Conservation (phyloP, 2,888 invertebrate genomes). For the Perdita meconis region DNA sequence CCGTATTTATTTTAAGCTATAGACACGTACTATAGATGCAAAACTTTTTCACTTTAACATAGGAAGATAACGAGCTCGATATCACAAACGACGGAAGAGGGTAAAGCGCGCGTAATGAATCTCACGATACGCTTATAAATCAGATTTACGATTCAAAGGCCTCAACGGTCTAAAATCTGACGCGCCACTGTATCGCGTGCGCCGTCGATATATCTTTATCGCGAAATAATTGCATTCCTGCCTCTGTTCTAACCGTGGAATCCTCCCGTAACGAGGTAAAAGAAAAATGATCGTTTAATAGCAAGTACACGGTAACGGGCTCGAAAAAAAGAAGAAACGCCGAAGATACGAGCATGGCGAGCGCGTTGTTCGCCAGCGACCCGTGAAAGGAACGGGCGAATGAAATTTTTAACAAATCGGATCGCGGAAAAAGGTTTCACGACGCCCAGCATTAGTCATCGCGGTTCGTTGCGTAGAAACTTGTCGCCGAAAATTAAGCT, state of each 20-base stretch:
- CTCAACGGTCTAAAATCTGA: conserved; percentile 12
- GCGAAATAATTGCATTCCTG: conserved; percentile 21
- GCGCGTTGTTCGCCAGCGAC: conserved; percentile 16
- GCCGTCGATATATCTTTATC: conserved; percentile 31
- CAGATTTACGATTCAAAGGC: conserved; percentile 31
- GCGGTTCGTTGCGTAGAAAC: no score
- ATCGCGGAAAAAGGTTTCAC: background rate
- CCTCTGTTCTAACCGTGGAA: conserved; percentile 13
- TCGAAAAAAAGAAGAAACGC: background rate
- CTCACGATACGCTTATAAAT: conserved; percentile 25
- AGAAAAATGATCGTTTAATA: conserved; percentile 16
- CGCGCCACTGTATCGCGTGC: conserved; percentile 21
- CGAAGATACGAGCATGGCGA: background rate
- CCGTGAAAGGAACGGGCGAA: conserved; percentile 17
- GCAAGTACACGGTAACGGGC: background rate
- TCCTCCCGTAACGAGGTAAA: conserved; percentile 1
- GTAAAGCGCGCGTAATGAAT: conserved; percentile 10
- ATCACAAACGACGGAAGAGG: conserved; percentile 21
- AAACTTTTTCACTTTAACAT: conserved; percentile 11
- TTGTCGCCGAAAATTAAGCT: no score
- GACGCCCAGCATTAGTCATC: no score
- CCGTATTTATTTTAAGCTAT: conserved; percentile 11
- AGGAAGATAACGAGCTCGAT: conserved; percentile 21
- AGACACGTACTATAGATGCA: background rate
- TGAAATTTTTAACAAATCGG: conserved; percentile 9